phyloP scores from a whole-genome alignment of 2,888 invertebrate species.

The Apamea anceps region DNA sequence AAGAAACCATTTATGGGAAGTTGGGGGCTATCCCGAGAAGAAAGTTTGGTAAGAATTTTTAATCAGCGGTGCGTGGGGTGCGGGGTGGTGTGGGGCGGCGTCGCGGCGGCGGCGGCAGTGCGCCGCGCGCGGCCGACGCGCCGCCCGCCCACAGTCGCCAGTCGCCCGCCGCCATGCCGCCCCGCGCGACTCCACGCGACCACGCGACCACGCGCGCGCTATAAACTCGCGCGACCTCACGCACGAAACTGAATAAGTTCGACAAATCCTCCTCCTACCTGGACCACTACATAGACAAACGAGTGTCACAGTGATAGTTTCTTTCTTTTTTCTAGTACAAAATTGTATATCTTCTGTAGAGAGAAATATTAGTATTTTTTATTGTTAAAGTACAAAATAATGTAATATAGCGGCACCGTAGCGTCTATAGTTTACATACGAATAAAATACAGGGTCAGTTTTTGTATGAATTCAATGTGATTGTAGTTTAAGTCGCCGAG shows the following conservation, averaged over 20 bases:
- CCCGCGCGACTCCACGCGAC: constrained; percentile 74
- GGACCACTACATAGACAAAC: constrained; percentile 89
- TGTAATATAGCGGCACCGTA: constrained; percentile 87
- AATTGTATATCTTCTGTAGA: constrained; percentile 87
- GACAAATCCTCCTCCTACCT: constrained; percentile 90
- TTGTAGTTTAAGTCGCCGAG: constrained; percentile 89
- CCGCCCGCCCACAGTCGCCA: constrained; percentile 84
- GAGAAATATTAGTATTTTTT: constrained; percentile 84
- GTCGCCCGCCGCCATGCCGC: constrained; percentile 78
- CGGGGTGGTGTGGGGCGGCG: constrained; percentile 72
- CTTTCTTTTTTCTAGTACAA: constrained; percentile 85
- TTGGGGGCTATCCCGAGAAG: constrained; percentile 78
- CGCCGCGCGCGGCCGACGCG: constrained; percentile 90
- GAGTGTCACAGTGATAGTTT: constrained; percentile 79
- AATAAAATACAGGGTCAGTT: constrained; percentile 90
- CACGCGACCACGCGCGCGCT: constrained; percentile 76
- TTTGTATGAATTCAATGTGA: constrained; percentile 90
- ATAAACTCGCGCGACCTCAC: constrained; percentile 80
- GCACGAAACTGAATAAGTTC: constrained; percentile 90
- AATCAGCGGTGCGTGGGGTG: constrained; percentile 77
- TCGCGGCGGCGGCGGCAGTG: constrained; percentile 86
- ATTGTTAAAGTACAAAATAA: constrained; percentile 88
- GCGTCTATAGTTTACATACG: constrained; percentile 87
- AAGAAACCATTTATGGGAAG: constrained; percentile 75
- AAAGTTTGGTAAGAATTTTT: constrained; percentile 87